Evolutionary conservation across 2,888 invertebrate species (phyloP), one percentile per base, ranked within the genome.

Genomic region (Melanargia galathea): DNA sequence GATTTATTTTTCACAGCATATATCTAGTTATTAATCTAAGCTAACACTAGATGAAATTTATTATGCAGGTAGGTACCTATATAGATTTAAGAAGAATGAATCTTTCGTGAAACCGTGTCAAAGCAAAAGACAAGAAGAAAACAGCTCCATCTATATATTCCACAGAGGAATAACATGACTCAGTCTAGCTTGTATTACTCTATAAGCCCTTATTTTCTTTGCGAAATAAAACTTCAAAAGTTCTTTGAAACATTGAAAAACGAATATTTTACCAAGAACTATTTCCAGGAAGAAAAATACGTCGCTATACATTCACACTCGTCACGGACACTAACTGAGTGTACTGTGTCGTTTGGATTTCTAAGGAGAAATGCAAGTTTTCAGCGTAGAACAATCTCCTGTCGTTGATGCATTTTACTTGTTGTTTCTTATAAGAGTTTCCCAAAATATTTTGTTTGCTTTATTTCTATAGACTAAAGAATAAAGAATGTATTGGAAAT

Each of bases 321-420:
- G 87, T 89, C 89, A 87, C 84, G 83, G 87, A 78, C 81, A 83
- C 84, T 87, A 86, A 89, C 84, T 86, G 84, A 86, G 84, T 84
- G 85, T 86, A 82, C 78, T 77, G 78, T 79, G 81, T 82, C 87
- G 86, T 86, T 86, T 84, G 83, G 84, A 84, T 86, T 87, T 83
- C 79, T 79, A 79, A 76, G 73, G 81, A 86, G 80, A 84, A 86
- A 86, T 83, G 82, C 73, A 79, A 74, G 75, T 76, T 78, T 76
- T 78, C 71, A 71, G 70, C 77, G 72, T 80, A 79, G 82, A 80
- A 78, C 81, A 81, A 82, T 81, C 26, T 38, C 35, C 30, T 35
- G 11, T 35, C 20, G 30, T 20, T 30, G 40, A 54, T 55, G 61
- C 45, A 55, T 55, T 56, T 56, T 49, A 7, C 56, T 57, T 56